These are phyloP conservation scores for Crenuchus spilurus DNA, from an alignment of 2,797 vertebrate genomes.

Conservation along the genomic window DNA sequence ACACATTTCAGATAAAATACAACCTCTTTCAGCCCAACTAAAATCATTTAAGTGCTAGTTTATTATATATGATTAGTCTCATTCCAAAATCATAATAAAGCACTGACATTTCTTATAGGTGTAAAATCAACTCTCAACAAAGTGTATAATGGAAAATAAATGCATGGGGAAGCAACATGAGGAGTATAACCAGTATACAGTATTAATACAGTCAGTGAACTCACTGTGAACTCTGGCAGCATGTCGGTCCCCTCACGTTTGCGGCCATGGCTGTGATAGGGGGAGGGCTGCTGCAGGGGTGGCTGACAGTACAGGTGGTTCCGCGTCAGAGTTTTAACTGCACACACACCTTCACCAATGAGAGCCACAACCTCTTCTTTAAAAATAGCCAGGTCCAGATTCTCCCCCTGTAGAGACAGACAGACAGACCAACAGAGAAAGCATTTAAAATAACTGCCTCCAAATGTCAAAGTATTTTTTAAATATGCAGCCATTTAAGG, in stretches of 20 bases:
- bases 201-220: constrained; percentile 52
- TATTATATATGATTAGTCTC: too few species aligned
- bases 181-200: too few species aligned
- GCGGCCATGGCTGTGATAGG: constrained; percentile 72
- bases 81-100: too few species aligned
- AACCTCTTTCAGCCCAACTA: neutral
- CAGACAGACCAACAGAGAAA: neutral
- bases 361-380: constrained; percentile 96
- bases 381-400: constrained; percentile 91
- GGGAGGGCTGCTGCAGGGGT: constrained; percentile 85
- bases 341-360: constrained; percentile 90
- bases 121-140: too few species aligned
- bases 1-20: neutral
- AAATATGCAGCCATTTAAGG: too few species aligned
- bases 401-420: constrained; percentile 85
- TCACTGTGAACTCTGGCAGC: constrained; percentile 92
- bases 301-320: constrained; percentile 96
- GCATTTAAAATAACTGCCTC: neutral
- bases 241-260: constrained; percentile 85
- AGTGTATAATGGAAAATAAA: too few species aligned
- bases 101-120: too few species aligned
- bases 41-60: neutral
- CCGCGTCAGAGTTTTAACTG: constrained; percentile 92
- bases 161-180: too few species aligned
- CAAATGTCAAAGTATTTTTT: too few species aligned